phyloP scores from a whole-genome alignment of 2,113 vertebrate species.

The human (Homo sapiens) region DNA sequence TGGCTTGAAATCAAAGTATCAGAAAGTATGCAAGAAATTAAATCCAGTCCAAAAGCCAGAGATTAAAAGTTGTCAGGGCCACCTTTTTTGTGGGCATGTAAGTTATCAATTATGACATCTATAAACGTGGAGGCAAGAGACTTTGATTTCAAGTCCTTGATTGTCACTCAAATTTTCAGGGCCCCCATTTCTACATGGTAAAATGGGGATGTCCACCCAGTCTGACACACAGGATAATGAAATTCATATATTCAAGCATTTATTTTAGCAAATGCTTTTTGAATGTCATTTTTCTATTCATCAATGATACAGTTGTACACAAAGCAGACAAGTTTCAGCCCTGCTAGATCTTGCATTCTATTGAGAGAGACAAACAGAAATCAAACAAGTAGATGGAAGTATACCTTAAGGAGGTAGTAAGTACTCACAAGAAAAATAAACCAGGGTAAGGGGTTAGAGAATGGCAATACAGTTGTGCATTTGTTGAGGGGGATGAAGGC shows the following conservation, averaged over 20 bases:
- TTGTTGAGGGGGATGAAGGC: background rate
- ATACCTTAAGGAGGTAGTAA: background rate
- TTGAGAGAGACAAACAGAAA: conserved; percentile 10
- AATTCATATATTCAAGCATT: background rate
- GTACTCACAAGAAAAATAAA: background rate
- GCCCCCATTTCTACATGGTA: background rate
- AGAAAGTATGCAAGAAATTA: conserved; percentile 40
- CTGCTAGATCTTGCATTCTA: background rate
- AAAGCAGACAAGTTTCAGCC: background rate
- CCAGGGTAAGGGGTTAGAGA: background rate
- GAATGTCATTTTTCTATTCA: background rate
- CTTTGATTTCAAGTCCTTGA: background rate
- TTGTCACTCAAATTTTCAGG: background rate
- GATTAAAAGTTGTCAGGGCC: background rate
- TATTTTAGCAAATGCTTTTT: background rate
- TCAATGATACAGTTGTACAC: background rate
- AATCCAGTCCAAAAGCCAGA: background rate
- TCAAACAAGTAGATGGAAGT: background rate
- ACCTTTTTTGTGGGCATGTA: background rate
- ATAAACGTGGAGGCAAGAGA: background rate
- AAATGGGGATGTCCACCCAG: background rate
- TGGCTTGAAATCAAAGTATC: background rate
- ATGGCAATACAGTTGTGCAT: background rate
- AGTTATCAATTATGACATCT: background rate
- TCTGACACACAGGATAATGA: conserved; percentile 2